Percentiles rank a stretch among this genome's conserved stretches.
These are phyloP conservation scores for Crotalus helleri DNA, from an alignment of 2,113 vertebrate genomes.

Conservation along the genomic window DNA sequence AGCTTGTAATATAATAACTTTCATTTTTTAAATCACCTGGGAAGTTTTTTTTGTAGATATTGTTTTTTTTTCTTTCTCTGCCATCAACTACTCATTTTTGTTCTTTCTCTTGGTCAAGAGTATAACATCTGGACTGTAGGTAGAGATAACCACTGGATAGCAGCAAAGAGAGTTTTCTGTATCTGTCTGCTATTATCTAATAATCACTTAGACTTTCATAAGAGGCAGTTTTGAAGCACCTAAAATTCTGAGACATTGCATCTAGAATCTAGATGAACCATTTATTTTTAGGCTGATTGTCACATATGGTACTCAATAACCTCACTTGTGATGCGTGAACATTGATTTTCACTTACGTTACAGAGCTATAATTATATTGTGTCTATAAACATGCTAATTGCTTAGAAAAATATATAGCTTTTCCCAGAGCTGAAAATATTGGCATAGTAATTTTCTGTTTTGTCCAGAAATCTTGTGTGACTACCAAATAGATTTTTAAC, in stretches of 20 bases:
- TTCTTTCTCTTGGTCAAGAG: neutral
- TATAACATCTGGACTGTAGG: neutral
- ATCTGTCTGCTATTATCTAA: neutral
- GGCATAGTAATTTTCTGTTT: neutral
- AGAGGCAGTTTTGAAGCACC: neutral
- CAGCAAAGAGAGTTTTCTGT: neutral
- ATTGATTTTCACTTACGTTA: neutral
- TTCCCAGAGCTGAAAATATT: slow-evolving; percentile 18
- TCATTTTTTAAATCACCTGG: neutral
- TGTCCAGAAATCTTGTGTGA: neutral
- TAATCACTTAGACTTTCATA: neutral
- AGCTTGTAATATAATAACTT: neutral
- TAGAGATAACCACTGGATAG: neutral
- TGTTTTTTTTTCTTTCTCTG: neutral
- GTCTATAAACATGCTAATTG: slow-evolving; percentile 26
- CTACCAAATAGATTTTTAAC: neutral
- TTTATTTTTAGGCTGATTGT: slow-evolving; percentile 6
- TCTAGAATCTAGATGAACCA: neutral
- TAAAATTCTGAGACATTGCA: neutral
- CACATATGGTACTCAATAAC: neutral
- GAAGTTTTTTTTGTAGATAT: neutral
- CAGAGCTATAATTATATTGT: neutral
- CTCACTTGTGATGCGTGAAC: neutral
- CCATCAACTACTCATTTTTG: neutral
- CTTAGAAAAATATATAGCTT: neutral